Percentiles rank a stretch among this genome's conserved stretches.
phyloP scores from a whole-genome alignment of 37 sponge, comb jelly and placozoan species.

The Eunapius fragilis region DNA sequence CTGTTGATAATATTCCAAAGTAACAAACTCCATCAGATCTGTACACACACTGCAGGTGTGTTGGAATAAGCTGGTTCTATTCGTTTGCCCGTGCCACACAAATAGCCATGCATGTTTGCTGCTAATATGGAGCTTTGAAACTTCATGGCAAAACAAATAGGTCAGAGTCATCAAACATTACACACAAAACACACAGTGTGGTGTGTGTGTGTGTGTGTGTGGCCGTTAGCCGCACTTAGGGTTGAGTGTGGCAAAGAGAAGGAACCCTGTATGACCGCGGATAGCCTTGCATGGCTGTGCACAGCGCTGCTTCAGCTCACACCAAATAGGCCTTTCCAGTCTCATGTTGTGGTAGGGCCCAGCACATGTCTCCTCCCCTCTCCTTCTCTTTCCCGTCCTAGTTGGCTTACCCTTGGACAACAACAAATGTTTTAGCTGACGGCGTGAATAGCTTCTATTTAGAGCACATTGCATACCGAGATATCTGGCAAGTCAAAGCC shows the following conservation, averaged over 20 bases:
- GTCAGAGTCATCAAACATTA: too few species aligned
- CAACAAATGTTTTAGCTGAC: neutral
- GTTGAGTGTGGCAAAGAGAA: slow-evolving; percentile 85
- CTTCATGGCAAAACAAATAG: too few species aligned
- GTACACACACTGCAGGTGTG: too few species aligned
- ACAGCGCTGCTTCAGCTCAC: slow-evolving; percentile 21
- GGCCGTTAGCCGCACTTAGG: too few species aligned
- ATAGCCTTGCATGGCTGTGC: slow-evolving; percentile 74
- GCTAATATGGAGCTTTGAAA: too few species aligned
- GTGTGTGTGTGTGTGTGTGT: too few species aligned
- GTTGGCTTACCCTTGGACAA: neutral
- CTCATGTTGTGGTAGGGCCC: neutral
- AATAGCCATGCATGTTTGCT: too few species aligned
- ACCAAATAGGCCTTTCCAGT: slow-evolving; percentile 5
- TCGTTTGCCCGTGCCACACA: too few species aligned
- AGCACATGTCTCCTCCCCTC: neutral
- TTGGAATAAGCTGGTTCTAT: too few species aligned
- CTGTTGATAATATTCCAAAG: too few species aligned
- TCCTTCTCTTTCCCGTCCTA: neutral
- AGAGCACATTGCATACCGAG: neutral
- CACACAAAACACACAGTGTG: neutral
- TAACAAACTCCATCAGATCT: too few species aligned
- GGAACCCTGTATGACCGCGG: slow-evolving; percentile 93
- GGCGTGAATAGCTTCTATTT: neutral
- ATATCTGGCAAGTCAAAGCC: neutral